Evolutionary conservation across 2,113 vertebrate genomes (phyloP), one percentile per base, ranked within the genome.

Genomic region (Pelvicachromis taeniatus): DNA sequence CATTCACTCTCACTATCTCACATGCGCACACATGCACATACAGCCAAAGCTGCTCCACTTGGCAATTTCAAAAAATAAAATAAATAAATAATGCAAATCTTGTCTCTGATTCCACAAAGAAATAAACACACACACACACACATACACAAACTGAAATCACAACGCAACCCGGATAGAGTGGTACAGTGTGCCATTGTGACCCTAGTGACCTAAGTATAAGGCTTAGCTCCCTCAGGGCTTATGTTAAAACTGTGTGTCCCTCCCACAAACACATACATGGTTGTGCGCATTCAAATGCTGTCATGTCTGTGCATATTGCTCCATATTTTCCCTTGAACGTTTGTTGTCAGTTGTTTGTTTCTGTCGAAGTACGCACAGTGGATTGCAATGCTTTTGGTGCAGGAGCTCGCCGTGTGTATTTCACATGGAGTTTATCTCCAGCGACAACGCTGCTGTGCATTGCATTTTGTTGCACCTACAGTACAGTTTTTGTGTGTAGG

Each of bases 401-500:
- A 23, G 35, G 33, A 58, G 77, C 38, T 16, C 9, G 35, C 35
- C 5, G 9, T 42, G 21, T 52, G 14, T 50, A 7, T 45, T 83
- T 86, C 78, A 33, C 50, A 50, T 83, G 86, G 77, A 68, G 16
- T 65, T 84, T 70, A 63, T 16, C 70, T 61, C 68, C 65, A 52
- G 83, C 83, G 31, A 80, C 63, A 59, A 78, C 14, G 63, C 85
- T 89, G 12, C 82, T 82, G 70, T 81, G 52, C 87, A 85, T 81
- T 54, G 56, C 58, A 68, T 38, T 81, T 80, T 90, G 52, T 88
- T 84, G 78, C 85, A 78, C 82, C 73, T 23, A 75, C 88, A 56
- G 83, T 81, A 75, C 86, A 63, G 82, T 84, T 88, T 94, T 88
- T 92, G 91, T 84, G 86, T 85, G 89, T 65, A 75, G 91, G 90